Evolutionary conservation across 2,888 invertebrate genomes (phyloP).

Genomic region (Himalopsyche japonica): DNA sequence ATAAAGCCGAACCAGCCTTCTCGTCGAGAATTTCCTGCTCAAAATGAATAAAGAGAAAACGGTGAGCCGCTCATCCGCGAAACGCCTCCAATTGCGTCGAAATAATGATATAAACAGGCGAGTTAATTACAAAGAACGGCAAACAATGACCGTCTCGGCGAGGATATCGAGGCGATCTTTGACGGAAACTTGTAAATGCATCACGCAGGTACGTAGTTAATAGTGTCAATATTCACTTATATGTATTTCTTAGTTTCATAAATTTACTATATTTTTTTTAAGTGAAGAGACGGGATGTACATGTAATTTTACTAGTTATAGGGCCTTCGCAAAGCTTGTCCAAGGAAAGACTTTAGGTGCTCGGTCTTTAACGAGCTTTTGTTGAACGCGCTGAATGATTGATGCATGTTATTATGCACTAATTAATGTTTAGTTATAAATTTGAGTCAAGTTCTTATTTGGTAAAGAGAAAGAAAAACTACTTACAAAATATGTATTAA

Average conservation of each 20-base stretch:
- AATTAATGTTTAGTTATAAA: no score
- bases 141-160: background rate
- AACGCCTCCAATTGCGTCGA: background rate
- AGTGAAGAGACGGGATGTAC: no score
- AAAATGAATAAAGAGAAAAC: background rate
- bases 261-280: no score
- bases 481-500: no score
- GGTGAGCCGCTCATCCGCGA: background rate
- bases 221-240: background rate
- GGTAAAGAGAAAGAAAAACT: no score
- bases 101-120: background rate
- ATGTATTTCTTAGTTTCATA: background rate
- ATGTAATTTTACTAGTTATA: no score
- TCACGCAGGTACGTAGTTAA: background rate
- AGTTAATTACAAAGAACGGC: background rate
- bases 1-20: background rate
- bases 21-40: background rate
- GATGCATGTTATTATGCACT: no score
- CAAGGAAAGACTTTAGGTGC: no score
- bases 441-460: no score
- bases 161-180: slow-evolving; percentile 16
- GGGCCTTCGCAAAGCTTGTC: no score
- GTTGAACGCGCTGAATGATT: no score
- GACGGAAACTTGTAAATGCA: slow-evolving; percentile 16
- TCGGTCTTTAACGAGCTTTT: no score